phyloP scores from a whole-genome alignment of 2,113 vertebrate species.

The Dermatemys mawii region DNA sequence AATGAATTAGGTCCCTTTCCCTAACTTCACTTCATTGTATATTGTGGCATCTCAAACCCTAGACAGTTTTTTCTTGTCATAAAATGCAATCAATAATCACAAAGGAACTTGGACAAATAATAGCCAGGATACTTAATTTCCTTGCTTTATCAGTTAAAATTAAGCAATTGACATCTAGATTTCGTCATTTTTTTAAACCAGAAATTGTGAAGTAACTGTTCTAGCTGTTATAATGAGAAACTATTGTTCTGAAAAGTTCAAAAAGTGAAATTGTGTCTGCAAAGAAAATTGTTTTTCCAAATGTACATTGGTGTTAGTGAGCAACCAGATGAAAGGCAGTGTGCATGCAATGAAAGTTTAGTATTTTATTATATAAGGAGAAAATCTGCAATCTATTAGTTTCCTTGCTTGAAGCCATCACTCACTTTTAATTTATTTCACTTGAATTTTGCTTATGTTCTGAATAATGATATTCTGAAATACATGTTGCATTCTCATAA shows the following conservation, averaged over 20 bases:
- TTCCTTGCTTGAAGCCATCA: background rate
- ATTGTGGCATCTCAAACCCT: background rate
- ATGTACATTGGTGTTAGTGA: background rate
- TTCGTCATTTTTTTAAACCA: background rate
- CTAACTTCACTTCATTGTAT: background rate
- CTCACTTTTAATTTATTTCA: background rate
- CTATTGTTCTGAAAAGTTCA: background rate
- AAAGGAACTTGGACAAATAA: background rate
- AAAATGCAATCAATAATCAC: background rate
- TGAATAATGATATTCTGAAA: background rate
- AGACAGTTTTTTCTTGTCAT: background rate
- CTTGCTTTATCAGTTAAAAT: background rate
- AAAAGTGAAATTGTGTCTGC: background rate
- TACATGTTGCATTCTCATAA: background rate
- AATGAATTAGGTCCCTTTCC: fast-evolving
- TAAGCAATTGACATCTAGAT: background rate
- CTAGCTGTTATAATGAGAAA: background rate
- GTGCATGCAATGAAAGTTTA: background rate
- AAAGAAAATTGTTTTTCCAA: background rate
- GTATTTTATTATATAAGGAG: background rate
- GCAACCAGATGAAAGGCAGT: background rate
- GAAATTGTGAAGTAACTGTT: fast-evolving
- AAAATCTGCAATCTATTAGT: background rate
- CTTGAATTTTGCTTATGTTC: background rate
- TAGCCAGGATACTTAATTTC: fast-evolving